Percentiles rank a stretch among this genome's conserved stretches.
phyloP scores from a whole-genome alignment of 2,113 vertebrate genomes.

The Polypterus bichir region DNA sequence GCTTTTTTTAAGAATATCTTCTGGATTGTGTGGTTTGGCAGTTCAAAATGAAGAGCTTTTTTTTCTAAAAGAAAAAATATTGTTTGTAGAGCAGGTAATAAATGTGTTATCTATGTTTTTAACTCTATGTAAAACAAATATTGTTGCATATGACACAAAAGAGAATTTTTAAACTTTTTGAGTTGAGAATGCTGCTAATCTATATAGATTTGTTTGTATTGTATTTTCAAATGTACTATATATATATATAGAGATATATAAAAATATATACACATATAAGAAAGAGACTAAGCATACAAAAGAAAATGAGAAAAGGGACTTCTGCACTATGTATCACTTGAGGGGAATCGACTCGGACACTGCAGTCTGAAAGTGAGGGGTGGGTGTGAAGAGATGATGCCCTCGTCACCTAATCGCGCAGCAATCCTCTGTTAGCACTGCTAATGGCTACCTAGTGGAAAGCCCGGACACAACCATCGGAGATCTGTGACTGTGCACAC shows the following conservation, averaged over 20 bases:
- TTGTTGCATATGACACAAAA: conserved; percentile 47
- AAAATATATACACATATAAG: conserved; percentile 20
- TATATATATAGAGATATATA: conserved; percentile 28
- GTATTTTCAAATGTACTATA: conserved; percentile 36
- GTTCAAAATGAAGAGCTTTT: conserved; percentile 20
- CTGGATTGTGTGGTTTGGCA: no score
- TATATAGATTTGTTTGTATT: conserved; percentile 49
- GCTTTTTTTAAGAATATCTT: no score
- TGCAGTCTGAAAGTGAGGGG: no score
- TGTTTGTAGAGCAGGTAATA: conserved; percentile 46
- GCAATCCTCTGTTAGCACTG: no score
- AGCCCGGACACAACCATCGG: no score
- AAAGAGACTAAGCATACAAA: conserved; percentile 5
- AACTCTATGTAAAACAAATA: conserved; percentile 26
- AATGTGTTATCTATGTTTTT: conserved; percentile 40
- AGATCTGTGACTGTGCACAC: no score
- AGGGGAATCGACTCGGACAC: no score
- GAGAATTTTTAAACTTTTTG: conserved; percentile 17
- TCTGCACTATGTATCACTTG: no score
- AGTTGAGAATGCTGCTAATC: conserved; percentile 60
- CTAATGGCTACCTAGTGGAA: no score
- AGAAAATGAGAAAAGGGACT: conserved; percentile 29
- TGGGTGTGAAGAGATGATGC: no score
- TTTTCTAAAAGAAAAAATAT: conserved; percentile 32
- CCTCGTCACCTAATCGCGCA: no score